Percentiles rank a stretch among this genome's conserved stretches.
phyloP scores from a whole-genome alignment of 2,888 invertebrate species.

The Gymnocheta viridis region DNA sequence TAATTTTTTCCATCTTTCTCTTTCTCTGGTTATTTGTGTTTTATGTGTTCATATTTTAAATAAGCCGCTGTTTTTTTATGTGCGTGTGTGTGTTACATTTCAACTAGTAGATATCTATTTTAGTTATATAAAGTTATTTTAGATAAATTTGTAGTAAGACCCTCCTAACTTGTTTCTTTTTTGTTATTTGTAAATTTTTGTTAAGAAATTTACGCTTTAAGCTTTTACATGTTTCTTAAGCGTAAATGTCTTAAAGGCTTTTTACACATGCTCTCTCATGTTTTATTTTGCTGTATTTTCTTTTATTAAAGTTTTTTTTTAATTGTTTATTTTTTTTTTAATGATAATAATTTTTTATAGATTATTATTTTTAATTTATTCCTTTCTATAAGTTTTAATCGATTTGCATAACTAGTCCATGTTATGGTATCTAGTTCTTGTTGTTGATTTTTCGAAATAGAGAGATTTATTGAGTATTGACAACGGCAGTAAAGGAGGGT shows the following conservation, averaged over 20 bases:
- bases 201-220: conserved; percentile 67
- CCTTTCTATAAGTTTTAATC: conserved; percentile 71
- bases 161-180: conserved; percentile 39
- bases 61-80: conserved; percentile 48
- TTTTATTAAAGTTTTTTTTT: conserved; percentile 39
- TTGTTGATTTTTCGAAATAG: conserved; percentile 12
- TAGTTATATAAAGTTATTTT: conserved; percentile 27
- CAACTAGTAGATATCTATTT: conserved; percentile 9
- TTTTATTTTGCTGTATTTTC: conserved; percentile 22
- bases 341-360: conserved; percentile 32
- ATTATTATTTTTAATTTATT: conserved; percentile 34
- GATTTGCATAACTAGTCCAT: conserved; percentile 75
- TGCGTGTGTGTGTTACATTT: conserved; percentile 8
- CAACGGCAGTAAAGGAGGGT: conserved; percentile 8
- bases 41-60: conserved; percentile 34
- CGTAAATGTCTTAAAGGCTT: conserved; percentile 69
- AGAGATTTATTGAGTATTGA: conserved; percentile 52
- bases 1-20: conserved; percentile 74
- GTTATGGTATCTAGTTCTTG: conserved; percentile 4
- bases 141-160: neutral
- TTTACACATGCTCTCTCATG: conserved; percentile 64
- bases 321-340: conserved; percentile 44
- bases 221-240: conserved; percentile 71
- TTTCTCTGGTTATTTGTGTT: conserved; percentile 2
- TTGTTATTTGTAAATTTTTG: conserved; percentile 30